These are phyloP conservation scores for Sylvilagus bachmani DNA, from an alignment of 2,113 vertebrate genomes.

Conservation along the genomic window DNA sequence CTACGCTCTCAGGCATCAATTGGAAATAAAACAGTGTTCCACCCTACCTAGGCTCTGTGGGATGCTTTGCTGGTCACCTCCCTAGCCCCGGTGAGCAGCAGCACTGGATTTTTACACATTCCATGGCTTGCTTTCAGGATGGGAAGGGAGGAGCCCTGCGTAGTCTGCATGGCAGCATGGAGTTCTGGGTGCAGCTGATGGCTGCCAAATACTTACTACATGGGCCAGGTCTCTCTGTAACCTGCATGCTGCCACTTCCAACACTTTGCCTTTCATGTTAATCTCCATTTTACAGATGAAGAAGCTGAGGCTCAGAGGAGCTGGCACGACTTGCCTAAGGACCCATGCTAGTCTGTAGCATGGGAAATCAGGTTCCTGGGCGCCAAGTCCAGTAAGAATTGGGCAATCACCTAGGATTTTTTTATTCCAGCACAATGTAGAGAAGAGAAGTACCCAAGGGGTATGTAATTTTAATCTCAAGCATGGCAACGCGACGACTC, in stretches of 20 bases:
- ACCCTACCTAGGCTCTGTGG: background rate
- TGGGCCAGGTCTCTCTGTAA: background rate
- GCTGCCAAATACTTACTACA: background rate
- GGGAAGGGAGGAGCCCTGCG: background rate
- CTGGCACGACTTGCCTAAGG: background rate
- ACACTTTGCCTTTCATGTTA: background rate
- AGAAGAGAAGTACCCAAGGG: conserved; percentile 70
- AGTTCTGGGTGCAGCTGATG: background rate
- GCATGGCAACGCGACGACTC: conserved; percentile 50
- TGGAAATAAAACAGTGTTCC: background rate
- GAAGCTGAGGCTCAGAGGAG: background rate
- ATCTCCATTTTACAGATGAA: background rate
- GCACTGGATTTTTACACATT: background rate
- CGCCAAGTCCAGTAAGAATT: conserved; percentile 38
- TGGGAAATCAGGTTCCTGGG: background rate
- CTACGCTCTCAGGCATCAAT: background rate
- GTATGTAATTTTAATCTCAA: conserved; percentile 62
- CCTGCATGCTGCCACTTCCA: background rate
- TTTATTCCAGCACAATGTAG: conserved; percentile 60
- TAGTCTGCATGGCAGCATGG: background rate
- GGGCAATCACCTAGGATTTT: conserved; percentile 63
- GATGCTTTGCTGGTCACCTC: background rate
- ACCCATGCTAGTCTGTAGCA: background rate
- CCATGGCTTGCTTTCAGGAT: background rate
- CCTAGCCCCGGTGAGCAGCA: background rate